Evolutionary conservation across 2,888 invertebrate genomes (phyloP), one percentile per base, ranked within the genome.

Genomic region (Drosophila quasianomalipes): DNA sequence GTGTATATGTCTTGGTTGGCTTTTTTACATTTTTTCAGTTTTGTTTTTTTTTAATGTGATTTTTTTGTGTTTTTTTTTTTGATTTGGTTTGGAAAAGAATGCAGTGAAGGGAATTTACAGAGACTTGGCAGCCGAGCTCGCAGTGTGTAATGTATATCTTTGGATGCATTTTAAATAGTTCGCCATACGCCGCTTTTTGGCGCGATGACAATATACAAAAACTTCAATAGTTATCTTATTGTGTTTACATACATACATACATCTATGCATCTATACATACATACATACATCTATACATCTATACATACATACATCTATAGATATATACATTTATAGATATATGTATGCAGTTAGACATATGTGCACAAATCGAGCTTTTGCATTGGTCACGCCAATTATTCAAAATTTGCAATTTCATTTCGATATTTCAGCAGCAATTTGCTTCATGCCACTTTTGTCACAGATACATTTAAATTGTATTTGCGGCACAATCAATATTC

Each of bases 41-140:
- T 54, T 35, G 30, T 30, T 5, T n/a, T 12, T n/a, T 31, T 31
- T 28, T 4, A 30, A n/a, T 49, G n/a, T 28, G 41, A 60, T 35
- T 41, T 31, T 35, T 51, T 51, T 54, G 30, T 31, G 30, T 33
- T 49, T 53, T 30, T 54, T 55, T 39, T 47, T n/a, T 30, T 47
- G 49, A 44, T 64, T 68, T 77, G 81, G 81, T 87, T 83, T 86
- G 90, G 81, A 80, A 85, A 83, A 88, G 87, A 92, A 91, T 91
- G 92, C 83, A 84, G 89, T 91, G 91, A 91, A 91, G 89, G 91
- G 91, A 89, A 92, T 91, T 89, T 85, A 82, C 89, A 84, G 57
- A 84, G 89, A 83, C 84, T 89, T 85, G 90, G 90, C 85, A 90
- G 81, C 81, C 80, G 74, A 74, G 80, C 71, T 81, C 78, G 81